Conservation (phyloP, 2,797 vertebrate genomes). For the Danio tinwini region DNA sequence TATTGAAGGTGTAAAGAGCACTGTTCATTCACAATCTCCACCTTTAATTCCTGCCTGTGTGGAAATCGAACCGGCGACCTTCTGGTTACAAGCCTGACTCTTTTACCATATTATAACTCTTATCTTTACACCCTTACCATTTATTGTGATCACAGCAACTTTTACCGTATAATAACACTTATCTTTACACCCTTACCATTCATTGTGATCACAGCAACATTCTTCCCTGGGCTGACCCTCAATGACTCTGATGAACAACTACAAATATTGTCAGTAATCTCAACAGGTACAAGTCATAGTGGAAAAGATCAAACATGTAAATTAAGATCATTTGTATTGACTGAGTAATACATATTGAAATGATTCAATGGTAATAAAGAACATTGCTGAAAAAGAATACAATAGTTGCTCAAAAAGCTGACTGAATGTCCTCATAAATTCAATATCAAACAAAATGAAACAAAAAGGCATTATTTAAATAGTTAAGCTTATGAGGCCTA, state of each 20-base stretch:
- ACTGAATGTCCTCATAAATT: neutral
- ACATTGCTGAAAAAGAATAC: neutral
- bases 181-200: slow-evolving; percentile 21
- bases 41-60: too few relatives aligned
- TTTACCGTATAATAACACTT: too few relatives aligned
- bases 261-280: neutral
- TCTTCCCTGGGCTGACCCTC: neutral
- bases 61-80: too few relatives aligned
- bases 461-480: neutral
- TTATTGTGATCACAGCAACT: slow-evolving; percentile 31
- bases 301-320: neutral
- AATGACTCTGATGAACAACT: slow-evolving; percentile 13
- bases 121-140: slow-evolving; percentile 20
- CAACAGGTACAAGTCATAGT: slow-evolving; percentile 5
- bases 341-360: neutral
- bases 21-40: too few relatives aligned
- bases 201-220: slow-evolving; percentile 27
- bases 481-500: neutral
- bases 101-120: too few relatives aligned
- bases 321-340: neutral
- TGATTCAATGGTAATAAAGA: neutral
- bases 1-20: too few relatives aligned
- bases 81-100: too few relatives aligned
- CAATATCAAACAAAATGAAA: neutral
- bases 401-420: neutral